A percentile compares a stretch with the other conserved stretches of the same genome.
Conservation (phyloP, 1,140 invertebrate genomes). For the Mya arenaria region DNA sequence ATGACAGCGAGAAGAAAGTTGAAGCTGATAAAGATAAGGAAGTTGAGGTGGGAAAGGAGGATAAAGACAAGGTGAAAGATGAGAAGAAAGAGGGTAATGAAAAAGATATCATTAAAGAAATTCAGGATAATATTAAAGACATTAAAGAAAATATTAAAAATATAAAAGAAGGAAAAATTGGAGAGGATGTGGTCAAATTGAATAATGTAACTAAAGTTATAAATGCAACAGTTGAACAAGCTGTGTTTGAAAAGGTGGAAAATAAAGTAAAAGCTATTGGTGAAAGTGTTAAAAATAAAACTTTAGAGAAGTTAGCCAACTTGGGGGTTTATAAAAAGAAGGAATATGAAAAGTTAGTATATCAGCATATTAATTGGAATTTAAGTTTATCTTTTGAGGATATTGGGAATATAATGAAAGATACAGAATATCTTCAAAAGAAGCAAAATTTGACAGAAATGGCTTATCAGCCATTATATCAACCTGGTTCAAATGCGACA, state of each 20-base stretch:
- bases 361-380: slow-evolving; percentile 66
- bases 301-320: slow-evolving; percentile 71
- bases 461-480: slow-evolving; percentile 60
- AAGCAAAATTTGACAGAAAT: slow-evolving; percentile 64
- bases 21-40: not conserved
- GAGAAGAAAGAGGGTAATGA: not conserved
- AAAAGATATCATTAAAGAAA: not conserved
- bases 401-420: slow-evolving; percentile 75
- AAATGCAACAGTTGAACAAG: slow-evolving; percentile 34
- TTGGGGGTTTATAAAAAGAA: slow-evolving; percentile 64
- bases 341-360: slow-evolving; percentile 60
- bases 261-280: slow-evolving; percentile 68
- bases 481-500: slow-evolving; percentile 41
- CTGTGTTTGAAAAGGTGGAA: slow-evolving; percentile 55
- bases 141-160: not conserved
- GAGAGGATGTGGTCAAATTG: not conserved
- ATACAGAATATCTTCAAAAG: slow-evolving; percentile 72
- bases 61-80: too few relatives aligned
- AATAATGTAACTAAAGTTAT: slow-evolving; percentile 2
- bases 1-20: not conserved
- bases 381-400: slow-evolving; percentile 74
- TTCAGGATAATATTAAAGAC: slow-evolving; percentile 11
- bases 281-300: slow-evolving; percentile 74
- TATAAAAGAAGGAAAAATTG: not conserved
- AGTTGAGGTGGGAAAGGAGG: too few relatives aligned